Base-by-base conservation (phyloP, 1,140 invertebrate genomes). In the Drosophila littoralis region DNA sequence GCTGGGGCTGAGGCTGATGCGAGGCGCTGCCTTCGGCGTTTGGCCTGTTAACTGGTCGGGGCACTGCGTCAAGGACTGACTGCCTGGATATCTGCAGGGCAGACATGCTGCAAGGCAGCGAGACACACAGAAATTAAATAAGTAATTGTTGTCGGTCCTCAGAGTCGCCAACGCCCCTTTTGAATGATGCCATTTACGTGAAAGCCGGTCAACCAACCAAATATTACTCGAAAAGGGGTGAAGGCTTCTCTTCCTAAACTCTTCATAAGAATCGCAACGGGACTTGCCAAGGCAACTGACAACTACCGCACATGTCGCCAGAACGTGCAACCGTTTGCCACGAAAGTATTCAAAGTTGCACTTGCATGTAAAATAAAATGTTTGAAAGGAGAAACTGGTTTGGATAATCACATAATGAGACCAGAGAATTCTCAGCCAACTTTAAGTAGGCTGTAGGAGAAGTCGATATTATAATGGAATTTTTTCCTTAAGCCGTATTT, bases 81-180 rank as follows among this genome's bases (percentile, higher is more conserved):
- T 64, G 15, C 8, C 22, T 0, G 38, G 32, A 33, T 64, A 51
- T 17, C 45, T 58, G 55, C 45, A 35, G 38, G 40, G 12, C 35
- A 32, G 22, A 10, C 55, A 35, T 8, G n/a, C 48, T 52, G 50
- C 48, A n/a, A 7, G n/a, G 15, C 45, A 68, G 15, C 46, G 12
- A 35, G 15, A 52, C 50, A 45, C 38, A 51, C 35, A 59, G 43
- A 73, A 73, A 73, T 73, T 73, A 73, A 73, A 73, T 73, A 67
- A 67, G 55, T 67, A 73, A 73, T 73, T 73, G 63, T 73, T 73
- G 63, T 67, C 55, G 67, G 46, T 67, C 54, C 61, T 58, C n/a
- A 12, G 69, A 71, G 60, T 54, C 33, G 6, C 38, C 7, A 9
- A 5, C 52, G 13, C 22, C 8, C 35, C 35, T 36, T 38, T 40